Evolutionary conservation across 2,113 vertebrate species (phyloP).

Genomic region (Psettodes erumei): DNA sequence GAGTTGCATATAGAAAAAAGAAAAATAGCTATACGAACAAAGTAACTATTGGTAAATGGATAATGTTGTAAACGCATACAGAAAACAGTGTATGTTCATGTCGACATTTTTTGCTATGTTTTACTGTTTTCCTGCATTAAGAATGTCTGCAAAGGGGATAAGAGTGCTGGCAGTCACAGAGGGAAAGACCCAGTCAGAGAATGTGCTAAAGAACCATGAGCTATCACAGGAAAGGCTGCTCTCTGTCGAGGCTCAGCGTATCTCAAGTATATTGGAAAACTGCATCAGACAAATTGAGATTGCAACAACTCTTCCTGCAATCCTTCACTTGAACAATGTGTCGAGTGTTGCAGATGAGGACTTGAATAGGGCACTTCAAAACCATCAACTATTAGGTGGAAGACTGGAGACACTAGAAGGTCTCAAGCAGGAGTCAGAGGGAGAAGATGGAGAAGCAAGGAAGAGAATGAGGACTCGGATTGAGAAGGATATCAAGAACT

Average conservation of each 20-base stretch:
- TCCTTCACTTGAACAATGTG: conserved; percentile 29
- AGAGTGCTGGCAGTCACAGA: not conserved
- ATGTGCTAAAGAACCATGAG: conserved; percentile 43
- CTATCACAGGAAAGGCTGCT: conserved; percentile 66
- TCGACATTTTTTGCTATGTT: not conserved
- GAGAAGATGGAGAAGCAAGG: not conserved
- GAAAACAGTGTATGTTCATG: not conserved
- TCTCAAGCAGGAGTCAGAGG: not conserved
- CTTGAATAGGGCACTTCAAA: conserved; percentile 52
- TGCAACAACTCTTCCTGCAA: conserved; percentile 66
- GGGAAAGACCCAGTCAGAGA: conserved; percentile 5
- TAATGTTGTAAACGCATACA: not conserved
- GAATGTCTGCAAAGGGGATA: conserved; percentile 41
- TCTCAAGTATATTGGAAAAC: conserved; percentile 81
- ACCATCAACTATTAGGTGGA: conserved; percentile 71
- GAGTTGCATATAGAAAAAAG: no score
- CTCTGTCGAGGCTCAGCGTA: conserved; percentile 79
- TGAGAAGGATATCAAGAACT: conserved; percentile 68
- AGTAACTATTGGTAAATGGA: not conserved
- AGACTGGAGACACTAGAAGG: conserved; percentile 25
- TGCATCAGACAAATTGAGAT: conserved; percentile 80
- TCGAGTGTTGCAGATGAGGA: conserved; percentile 56
- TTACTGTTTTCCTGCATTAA: not conserved
- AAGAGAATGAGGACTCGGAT: conserved; percentile 15
- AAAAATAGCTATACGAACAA: not conserved